Conservation (phyloP, 1,140 invertebrate genomes). For the Cephus cinctus region DNA sequence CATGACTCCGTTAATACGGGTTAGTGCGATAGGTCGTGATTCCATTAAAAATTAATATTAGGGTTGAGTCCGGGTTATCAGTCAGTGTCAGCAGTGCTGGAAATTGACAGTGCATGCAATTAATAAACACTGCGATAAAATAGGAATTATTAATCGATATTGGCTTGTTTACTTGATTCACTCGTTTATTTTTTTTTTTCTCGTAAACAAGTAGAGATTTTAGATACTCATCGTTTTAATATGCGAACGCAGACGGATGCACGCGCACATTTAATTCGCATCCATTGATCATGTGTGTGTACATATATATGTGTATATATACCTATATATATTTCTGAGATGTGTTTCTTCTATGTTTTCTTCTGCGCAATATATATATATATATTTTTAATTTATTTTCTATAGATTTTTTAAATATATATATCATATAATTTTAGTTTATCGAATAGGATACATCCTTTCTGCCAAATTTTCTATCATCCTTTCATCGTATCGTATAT, state of each 20-base stretch:
- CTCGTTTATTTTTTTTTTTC: slow-evolving; percentile 37
- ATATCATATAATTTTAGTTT: slow-evolving; percentile 38
- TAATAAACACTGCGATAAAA: background rate
- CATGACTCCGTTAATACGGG: too few species aligned
- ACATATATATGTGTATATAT: slow-evolving; percentile 11
- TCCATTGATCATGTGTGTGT: background rate
- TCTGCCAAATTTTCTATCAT: slow-evolving; percentile 24
- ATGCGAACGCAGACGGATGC: slow-evolving; percentile 5
- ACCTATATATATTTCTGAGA: slow-evolving; percentile 3
- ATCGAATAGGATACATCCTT: slow-evolving; percentile 35
- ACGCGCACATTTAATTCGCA: slow-evolving; percentile 7
- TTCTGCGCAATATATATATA: slow-evolving; percentile 7
- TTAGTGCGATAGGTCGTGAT: background rate
- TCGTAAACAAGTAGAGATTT: slow-evolving; percentile 20
- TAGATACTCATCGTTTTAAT: slow-evolving; percentile 14
- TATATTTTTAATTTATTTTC: slow-evolving; percentile 17
- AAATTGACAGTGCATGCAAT: background rate
- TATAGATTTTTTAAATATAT: slow-evolving; percentile 24
- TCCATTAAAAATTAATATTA: background rate
- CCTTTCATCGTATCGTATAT: slow-evolving; percentile 11
- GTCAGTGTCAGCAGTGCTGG: background rate
- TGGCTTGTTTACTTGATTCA: slow-evolving; percentile 31
- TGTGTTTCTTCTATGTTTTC: background rate
- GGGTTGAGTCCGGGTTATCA: background rate
- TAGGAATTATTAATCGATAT: background rate